phyloP scores from a whole-genome alignment of 1,140 invertebrate genomes.

The Daktulosphaira vitifoliae region DNA sequence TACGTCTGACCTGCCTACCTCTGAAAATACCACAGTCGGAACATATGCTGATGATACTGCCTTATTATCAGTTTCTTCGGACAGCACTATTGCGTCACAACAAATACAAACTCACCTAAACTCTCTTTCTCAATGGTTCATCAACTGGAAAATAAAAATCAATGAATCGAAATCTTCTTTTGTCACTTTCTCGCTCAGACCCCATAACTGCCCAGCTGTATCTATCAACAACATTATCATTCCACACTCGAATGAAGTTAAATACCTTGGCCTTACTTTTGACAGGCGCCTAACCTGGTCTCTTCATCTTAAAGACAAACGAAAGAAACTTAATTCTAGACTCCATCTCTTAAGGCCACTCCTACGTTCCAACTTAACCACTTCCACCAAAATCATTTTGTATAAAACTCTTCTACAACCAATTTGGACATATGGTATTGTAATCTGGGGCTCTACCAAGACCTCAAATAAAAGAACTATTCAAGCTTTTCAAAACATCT shows the following conservation, averaged over 20 bases:
- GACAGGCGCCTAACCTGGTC: background rate
- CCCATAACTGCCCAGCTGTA: background rate
- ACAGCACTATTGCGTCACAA: background rate
- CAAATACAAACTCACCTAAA: background rate
- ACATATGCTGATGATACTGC: slow-evolving; percentile 1
- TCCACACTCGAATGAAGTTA: background rate
- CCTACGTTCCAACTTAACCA: too few species aligned
- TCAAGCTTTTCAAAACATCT: background rate
- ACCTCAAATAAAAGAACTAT: background rate
- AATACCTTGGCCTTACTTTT: slow-evolving; percentile 1
- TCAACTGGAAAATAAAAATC: slow-evolving; percentile 1
- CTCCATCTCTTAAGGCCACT: slow-evolving; percentile 27
- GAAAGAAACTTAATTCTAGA: too few species aligned
- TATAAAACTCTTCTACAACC: background rate
- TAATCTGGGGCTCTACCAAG: background rate
- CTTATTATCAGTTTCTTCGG: background rate
- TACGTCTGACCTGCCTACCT: background rate
- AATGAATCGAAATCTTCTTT: background rate
- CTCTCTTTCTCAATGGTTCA: background rate
- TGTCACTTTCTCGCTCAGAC: background rate
- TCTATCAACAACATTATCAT: background rate
- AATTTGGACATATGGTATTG: background rate
- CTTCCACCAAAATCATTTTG: too few species aligned
- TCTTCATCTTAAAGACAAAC: too few species aligned
- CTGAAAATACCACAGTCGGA: background rate